Evolutionary conservation across 2,888 invertebrate species (phyloP), one percentile per base, ranked within the genome.

Genomic region (Xanthostigma xanthostigma): DNA sequence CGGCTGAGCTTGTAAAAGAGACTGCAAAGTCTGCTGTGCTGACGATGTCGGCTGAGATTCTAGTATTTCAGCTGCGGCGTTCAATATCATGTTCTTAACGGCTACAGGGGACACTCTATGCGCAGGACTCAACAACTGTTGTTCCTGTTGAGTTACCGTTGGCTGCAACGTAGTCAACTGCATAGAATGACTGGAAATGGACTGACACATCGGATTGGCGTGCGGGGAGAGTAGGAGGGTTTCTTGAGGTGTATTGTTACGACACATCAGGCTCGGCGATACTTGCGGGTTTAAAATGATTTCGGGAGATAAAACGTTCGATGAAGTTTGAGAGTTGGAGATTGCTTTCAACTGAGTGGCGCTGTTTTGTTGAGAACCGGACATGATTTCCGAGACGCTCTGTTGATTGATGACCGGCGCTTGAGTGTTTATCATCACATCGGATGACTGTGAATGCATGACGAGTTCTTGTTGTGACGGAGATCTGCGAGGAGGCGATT

Each of bases 31-130:
- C 71, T 72, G 62, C 72, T 71, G 57, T 68, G 75, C 50, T 67
- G 71, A 36, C 70, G 73, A 58, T 74, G 78, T 57, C 73, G 67
- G 76, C 69, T 74, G 74, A 1, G 81, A 80, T 43, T 80, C 78
- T 11, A 82, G 70, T 56, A 81, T 76, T 65, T 83, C 81, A 1
- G 78, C 81, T 0, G 82, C 81, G 8, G 84, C 84, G 61, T 81
- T 81, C 47, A 84, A 70, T 41, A 85, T 74, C 74, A 85, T 81
- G n/a, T 79, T 80, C 55, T 84, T 84, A 56, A 81, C 80, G 34
- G 80, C 77, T 34, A 78, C 75, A 2, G 75, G 72, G 41, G 76
- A 74, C 69, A 73, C 50, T 72, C 71, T 9, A 71, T 68, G 33
- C 68, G 62, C 42, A 69, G 69, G 54, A 60, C 61, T 50, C 37